Base-by-base conservation (phyloP, 2,113 vertebrate genomes). In the Phalacrocorax pelagicus region DNA sequence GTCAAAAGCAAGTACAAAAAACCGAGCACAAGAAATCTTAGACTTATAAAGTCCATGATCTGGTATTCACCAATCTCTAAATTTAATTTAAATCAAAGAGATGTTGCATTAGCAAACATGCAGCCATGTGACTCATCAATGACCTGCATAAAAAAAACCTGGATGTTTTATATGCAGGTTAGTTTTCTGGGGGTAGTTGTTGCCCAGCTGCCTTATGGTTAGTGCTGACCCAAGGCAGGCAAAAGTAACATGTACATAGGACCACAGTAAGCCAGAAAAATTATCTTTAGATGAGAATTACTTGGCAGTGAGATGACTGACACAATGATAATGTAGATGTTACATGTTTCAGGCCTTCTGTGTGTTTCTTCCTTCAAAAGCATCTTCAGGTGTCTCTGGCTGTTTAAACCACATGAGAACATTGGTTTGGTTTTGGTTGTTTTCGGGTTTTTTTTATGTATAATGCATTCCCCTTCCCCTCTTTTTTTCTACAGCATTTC, bases 401-500 rank as follows among this genome's bases (percentile, higher is more conserved):
- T 52, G 32, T 72, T 90, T 32, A 69, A 73, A 61, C 27, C 16
- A n/a, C 1, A 0, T 92, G 12, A 61, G 52, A 82, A 77, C 2
- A 1, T 62, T 75, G 30, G 19, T 58, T 84, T 73, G 29, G 10
- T 15, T 84, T 70, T n/a, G 42, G 10, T 65, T 66, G n/a, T 19
- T 29, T 54, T 29, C n/a, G 8, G 47, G 3, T 23, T 23, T 15
- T 16, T 85, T 19, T 11, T 24, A n/a, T 0, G 1, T 75, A 19
- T 44, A 75, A 67, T 69, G 30, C 34, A 12, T 61, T 69, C 21
- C 34, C 19, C 13, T 87, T 91, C 52, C 59, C 38, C 6, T 92
- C 40, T 47, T 90, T 91, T 94, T 88, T 95, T 94, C 98, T 98
- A 91, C 99, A 99, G 99, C 99, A 98, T 99, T 99, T 98, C 99